Evolutionary conservation across 2,113 vertebrate species (phyloP).

Genomic region (Daphoenositta chrysoptera): DNA sequence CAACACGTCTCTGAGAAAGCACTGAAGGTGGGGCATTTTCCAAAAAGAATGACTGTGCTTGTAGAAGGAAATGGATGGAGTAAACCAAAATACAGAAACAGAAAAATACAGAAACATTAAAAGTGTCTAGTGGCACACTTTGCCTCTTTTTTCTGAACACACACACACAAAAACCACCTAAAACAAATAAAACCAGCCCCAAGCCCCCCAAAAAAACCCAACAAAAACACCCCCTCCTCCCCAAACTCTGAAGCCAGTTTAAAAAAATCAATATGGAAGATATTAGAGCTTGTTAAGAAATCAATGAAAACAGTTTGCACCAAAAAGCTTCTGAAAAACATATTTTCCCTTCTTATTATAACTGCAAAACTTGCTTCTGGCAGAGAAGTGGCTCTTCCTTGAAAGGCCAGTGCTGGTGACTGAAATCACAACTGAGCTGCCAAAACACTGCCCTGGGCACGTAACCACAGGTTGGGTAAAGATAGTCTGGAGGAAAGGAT

Average conservation of each 20-base stretch:
- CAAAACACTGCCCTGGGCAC: not conserved
- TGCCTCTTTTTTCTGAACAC: not conserved
- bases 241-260: not conserved
- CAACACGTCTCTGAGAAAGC: not conserved
- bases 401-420: not conserved
- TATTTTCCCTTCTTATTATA: not conserved
- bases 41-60: not conserved
- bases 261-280: not conserved
- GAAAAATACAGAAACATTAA: not conserved
- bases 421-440: not conserved
- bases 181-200: not conserved
- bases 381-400: not conserved
- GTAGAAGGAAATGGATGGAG: not conserved
- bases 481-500: not conserved
- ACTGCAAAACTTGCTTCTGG: not conserved
- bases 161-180: not conserved
- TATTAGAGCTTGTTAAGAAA: not conserved
- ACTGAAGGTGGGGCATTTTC: not conserved
- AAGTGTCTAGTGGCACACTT: not conserved
- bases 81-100: not conserved
- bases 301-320: not conserved
- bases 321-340: not conserved
- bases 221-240: accelerated
- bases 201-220: accelerated
- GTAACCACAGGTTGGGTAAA: not conserved